Evolutionary conservation across 2,888 invertebrate genomes (phyloP), one percentile per base, ranked within the genome.

Genomic region (Clunio marinus): DNA sequence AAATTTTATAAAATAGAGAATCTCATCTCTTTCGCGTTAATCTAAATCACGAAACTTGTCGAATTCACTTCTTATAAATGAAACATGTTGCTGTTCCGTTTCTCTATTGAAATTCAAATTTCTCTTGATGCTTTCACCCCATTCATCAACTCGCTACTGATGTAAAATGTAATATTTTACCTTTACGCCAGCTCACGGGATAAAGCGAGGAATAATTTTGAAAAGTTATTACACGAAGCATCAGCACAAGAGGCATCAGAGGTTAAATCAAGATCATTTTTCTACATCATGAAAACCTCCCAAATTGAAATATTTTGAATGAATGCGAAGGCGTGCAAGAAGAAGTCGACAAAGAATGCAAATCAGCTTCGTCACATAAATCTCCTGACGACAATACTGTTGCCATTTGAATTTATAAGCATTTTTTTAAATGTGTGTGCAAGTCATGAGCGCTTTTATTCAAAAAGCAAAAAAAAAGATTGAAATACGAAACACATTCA

Each of bases 41-140:
- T n/a, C n/a, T n/a, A 32, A 4, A 32, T 32, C 32, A 7, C 32
- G 32, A 32, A 8, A 32, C 8, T 32, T 32, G 8, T 7, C 8
- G 32, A 7, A 7, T 32, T 32, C 32, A 8, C 8, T 32, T 4
- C 32, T 32, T n/a, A n/a, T n/a, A n/a, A n/a, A 41, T 13, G 41
- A 4, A 4, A 13, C 41, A 13, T 41, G 41, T 41, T 41, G 7
- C n/a, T n/a, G n/a, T n/a, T n/a, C n/a, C n/a, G n/a, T n/a, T n/a
- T n/a, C 8, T 55, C 32, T 28, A 32, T 59, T 32, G 58, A 59
- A 59, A 59, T 59, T 25, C 28, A 59, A 59, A 59, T 57, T 57
- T 46, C 8, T 46, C 1, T 5, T 46, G 13, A 51, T 46, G 20
- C 32, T 4, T 32, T 32, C 8, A 7, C n/a, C 32, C 8, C 8